These are phyloP conservation scores for Ailurus styani DNA, from an alignment of 2,113 vertebrate genomes.

Conservation along the genomic window DNA sequence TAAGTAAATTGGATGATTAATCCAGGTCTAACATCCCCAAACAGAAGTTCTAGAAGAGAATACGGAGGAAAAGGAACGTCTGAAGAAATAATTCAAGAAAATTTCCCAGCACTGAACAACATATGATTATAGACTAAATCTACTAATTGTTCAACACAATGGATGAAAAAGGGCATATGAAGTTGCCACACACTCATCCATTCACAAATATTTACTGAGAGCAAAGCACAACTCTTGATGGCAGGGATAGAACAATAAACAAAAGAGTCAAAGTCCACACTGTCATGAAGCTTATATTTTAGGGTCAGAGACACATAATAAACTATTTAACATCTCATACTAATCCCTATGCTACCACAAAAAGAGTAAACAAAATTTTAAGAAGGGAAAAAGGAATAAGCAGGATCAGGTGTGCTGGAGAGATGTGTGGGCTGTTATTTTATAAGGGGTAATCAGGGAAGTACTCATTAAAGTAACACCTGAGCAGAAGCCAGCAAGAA, in stretches of 20 bases:
- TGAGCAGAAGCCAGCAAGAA: neutral
- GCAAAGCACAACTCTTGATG: neutral
- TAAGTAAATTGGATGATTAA: neutral
- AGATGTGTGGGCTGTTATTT: neutral
- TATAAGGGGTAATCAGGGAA: neutral
- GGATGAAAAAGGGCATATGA: neutral
- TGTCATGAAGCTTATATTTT: neutral
- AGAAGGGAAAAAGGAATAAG: neutral
- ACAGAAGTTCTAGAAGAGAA: neutral
- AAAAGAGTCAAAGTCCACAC: neutral
- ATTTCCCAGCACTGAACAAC: neutral
- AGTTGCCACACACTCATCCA: neutral
- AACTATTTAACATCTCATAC: neutral
- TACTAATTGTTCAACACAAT: neutral
- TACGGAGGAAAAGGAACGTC: neutral
- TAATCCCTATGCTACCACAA: neutral
- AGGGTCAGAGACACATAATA: neutral
- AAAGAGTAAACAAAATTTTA: neutral
- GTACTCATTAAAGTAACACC: neutral
- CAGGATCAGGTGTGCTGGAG: neutral
- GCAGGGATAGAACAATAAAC: neutral
- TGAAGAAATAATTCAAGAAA: neutral
- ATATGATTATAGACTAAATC: neutral
- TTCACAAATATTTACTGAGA: neutral
- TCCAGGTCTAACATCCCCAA: neutral